Conservation (phyloP, 2,888 invertebrate species). For the Cecidostiba fungosa region DNA sequence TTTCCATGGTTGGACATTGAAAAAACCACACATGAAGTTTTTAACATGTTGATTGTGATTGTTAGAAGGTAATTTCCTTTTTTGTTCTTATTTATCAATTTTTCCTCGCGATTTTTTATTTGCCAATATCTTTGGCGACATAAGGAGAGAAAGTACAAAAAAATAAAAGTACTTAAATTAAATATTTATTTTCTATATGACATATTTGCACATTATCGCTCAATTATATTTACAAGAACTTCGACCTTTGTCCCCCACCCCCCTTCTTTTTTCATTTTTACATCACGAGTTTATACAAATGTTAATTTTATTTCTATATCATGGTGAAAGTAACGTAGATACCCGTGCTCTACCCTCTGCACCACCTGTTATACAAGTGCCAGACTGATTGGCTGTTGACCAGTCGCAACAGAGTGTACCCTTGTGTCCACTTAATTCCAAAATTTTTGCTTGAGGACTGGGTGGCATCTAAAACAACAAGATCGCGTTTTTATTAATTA, state of each 20-base stretch:
- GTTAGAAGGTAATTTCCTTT: slow-evolving; percentile 53
- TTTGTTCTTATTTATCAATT: slow-evolving; percentile 11
- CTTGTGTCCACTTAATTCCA: slow-evolving; percentile 82
- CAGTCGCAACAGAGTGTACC: slow-evolving; percentile 83
- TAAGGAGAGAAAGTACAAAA: slow-evolving; percentile 31
- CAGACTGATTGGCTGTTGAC: slow-evolving; percentile 83
- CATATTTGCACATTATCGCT: slow-evolving; percentile 57
- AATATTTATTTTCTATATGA: slow-evolving; percentile 61
- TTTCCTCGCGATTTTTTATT: slow-evolving; percentile 10
- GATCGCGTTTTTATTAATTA: neutral
- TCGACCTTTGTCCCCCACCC: slow-evolving; percentile 3
- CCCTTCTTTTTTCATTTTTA: slow-evolving; percentile 45
- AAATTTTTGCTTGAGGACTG: slow-evolving; percentile 76
- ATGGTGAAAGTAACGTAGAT: slow-evolving; percentile 82
- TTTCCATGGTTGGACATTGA: slow-evolving; percentile 76
- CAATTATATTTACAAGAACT: slow-evolving; percentile 58
- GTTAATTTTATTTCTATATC: slow-evolving; percentile 77
- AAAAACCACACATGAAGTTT: slow-evolving; percentile 74
- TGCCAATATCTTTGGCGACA: slow-evolving; percentile 6
- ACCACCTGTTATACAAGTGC: slow-evolving; percentile 83
- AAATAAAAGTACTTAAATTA: slow-evolving; percentile 60
- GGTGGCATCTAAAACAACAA: slow-evolving; percentile 76
- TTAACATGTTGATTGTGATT: slow-evolving; percentile 71
- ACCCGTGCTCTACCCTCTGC: slow-evolving; percentile 83
- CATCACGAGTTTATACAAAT: slow-evolving; percentile 77